These are phyloP conservation scores for Aporrectodea caliginosa DNA, from an alignment of 1,140 invertebrate species.

Conservation along the genomic window DNA sequence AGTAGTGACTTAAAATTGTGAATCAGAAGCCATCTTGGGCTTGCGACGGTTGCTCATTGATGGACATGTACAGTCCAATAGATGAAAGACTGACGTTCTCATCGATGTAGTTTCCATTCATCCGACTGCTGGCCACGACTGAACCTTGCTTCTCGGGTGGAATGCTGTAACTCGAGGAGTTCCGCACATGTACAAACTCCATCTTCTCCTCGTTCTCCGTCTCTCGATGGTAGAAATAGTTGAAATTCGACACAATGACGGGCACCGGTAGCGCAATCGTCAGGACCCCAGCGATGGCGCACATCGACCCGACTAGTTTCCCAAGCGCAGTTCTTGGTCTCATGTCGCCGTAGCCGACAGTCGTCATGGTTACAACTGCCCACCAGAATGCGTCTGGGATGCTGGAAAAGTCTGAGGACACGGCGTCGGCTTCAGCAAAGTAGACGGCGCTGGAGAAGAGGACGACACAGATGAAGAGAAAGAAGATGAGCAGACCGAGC, in stretches of 20 bases:
- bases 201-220: slow-evolving; percentile 57
- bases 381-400: slow-evolving; percentile 69
- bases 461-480: slow-evolving; percentile 92
- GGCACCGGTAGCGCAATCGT: slow-evolving; percentile 80
- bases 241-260: slow-evolving; percentile 99
- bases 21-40: not conserved
- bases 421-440: slow-evolving; percentile 94
- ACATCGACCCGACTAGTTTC: slow-evolving; percentile 96
- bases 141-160: not conserved
- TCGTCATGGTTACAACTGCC: slow-evolving; percentile 93
- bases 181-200: not conserved
- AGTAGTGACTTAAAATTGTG: too few species aligned
- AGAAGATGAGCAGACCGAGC: slow-evolving; percentile 99
- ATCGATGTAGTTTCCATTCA: not conserved
- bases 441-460: slow-evolving; percentile 97
- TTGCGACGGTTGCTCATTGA: not conserved
- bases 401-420: slow-evolving; percentile 93
- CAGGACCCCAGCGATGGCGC: slow-evolving; percentile 93
- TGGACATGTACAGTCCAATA: not conserved
- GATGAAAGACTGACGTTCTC: not conserved
- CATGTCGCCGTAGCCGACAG: slow-evolving; percentile 97
- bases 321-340: slow-evolving; percentile 95
- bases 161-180: not conserved
- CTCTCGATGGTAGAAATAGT: slow-evolving; percentile 97
- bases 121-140: not conserved